These are phyloP conservation scores for Bombus haemorrhoidalis DNA, from an alignment of 1,140 invertebrate genomes.

Conservation along the genomic window DNA sequence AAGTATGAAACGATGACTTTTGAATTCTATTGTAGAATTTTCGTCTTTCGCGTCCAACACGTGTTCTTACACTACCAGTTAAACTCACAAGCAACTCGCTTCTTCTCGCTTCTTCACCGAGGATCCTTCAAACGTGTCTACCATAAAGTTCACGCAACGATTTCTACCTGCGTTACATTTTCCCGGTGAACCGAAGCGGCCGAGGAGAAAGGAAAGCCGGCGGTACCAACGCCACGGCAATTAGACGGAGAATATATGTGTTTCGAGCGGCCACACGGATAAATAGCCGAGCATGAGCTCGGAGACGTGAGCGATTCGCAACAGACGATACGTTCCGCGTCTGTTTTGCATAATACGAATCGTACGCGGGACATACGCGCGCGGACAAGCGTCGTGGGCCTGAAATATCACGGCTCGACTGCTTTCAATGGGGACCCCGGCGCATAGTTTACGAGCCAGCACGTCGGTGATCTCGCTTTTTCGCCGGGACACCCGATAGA, in stretches of 20 bases:
- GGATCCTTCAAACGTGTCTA: background rate
- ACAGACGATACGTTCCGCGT: slow-evolving; percentile 65
- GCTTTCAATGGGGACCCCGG: slow-evolving; percentile 55
- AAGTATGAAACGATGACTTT: too few relatives aligned
- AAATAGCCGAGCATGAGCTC: slow-evolving; percentile 10
- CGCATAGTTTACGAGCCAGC: slow-evolving; percentile 62
- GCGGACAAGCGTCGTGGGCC: slow-evolving; percentile 59
- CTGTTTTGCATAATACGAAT: slow-evolving; percentile 70
- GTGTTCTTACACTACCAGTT: background rate
- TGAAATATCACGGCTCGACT: slow-evolving; percentile 69
- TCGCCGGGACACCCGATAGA: slow-evolving; percentile 55
- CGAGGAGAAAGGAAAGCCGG: slow-evolving; percentile 37
- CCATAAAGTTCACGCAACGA: background rate
- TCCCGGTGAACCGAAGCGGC: slow-evolving; percentile 13
- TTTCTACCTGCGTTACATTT: background rate
- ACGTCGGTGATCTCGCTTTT: slow-evolving; percentile 38
- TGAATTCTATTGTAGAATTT: too few relatives aligned
- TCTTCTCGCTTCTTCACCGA: background rate
- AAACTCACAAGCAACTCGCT: background rate
- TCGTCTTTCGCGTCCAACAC: too few relatives aligned
- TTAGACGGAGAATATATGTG: slow-evolving; percentile 35
- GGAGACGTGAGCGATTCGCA: slow-evolving; percentile 59
- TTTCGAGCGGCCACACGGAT: background rate
- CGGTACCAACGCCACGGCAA: slow-evolving; percentile 29
- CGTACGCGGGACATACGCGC: slow-evolving; percentile 8